Conservation (phyloP, 2,888 invertebrate species). For the Tipula lateralis region DNA sequence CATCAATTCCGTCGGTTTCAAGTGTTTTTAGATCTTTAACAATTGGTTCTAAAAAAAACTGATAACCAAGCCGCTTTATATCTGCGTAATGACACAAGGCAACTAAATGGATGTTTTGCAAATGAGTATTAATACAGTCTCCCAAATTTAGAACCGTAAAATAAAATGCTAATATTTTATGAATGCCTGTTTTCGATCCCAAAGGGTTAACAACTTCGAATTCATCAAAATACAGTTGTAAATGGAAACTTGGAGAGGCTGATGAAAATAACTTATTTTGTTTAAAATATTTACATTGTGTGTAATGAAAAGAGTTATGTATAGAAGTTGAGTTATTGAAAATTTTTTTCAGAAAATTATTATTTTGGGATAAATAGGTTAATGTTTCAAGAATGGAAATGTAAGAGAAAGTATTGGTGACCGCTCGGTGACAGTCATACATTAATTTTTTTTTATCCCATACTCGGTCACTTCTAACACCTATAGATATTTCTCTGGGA, state of each 20-base stretch:
- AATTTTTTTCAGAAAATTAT: background rate
- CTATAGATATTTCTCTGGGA: background rate
- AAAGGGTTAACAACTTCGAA: no score
- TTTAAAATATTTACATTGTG: no score
- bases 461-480: background rate
- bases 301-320: background rate
- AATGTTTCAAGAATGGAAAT: background rate
- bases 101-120: no score
- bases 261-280: no score
- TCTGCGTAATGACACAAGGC: no score
- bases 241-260: no score
- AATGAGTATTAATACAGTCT: no score
- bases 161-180: no score
- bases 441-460: background rate
- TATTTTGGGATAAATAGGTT: background rate
- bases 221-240: no score
- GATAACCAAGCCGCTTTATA: background rate
- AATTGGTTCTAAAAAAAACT: constrained; percentile 33
- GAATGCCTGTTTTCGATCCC: no score
- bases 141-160: no score
- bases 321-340: background rate
- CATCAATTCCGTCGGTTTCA: constrained; percentile 34
- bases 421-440: background rate
- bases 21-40: constrained; percentile 34
- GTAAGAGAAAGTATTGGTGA: background rate